phyloP scores from a whole-genome alignment of 2,113 vertebrate species.

The Coracopsis vasa region DNA sequence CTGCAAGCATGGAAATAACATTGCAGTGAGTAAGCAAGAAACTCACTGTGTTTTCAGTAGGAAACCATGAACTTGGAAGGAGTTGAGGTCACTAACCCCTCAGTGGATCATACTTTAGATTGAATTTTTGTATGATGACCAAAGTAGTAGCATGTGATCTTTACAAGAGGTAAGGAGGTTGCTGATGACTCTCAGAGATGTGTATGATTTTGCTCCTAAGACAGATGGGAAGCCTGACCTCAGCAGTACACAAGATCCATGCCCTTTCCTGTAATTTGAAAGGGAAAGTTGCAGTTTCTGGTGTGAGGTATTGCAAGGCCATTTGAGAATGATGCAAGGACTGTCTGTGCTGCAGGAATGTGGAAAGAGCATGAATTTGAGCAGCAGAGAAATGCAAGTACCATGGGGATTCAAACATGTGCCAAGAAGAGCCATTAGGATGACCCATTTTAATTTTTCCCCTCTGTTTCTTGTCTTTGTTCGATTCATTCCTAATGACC shows the following conservation, averaged over 20 bases:
- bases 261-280: not conserved
- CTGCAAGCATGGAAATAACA: not conserved
- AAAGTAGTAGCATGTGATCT: not conserved
- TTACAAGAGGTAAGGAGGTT: not conserved
- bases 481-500: not conserved
- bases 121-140: not conserved
- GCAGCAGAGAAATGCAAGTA: not conserved
- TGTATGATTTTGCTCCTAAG: not conserved
- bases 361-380: not conserved
- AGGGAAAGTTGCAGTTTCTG: not conserved
- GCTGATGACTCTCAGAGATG: not conserved
- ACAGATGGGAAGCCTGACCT: not conserved
- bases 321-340: not conserved
- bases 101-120: not conserved
- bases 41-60: not conserved
- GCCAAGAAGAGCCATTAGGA: not conserved
- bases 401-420: not conserved
- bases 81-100: not conserved
- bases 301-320: not conserved
- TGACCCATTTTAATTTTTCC: not conserved
- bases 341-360: not conserved
- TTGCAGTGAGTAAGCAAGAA: not conserved
- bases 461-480: not conserved
- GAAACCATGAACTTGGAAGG: not conserved
- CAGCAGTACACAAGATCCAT: not conserved